Conservation (phyloP, 2,797 vertebrate species). For the Numenius phaeopus region DNA sequence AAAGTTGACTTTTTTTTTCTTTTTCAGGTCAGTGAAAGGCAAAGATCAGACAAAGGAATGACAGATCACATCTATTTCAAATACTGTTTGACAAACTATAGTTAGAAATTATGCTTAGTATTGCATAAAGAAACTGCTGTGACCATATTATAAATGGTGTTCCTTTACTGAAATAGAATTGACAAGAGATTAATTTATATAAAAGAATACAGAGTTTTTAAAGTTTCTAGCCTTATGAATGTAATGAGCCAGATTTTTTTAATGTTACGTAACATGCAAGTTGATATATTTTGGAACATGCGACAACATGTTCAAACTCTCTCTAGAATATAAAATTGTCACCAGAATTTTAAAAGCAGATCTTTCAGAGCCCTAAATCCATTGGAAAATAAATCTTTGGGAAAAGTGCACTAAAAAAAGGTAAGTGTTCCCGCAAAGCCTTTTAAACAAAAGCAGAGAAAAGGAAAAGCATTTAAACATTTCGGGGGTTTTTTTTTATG, state of each 20-base stretch:
- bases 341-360: not conserved
- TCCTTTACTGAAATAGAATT: not conserved
- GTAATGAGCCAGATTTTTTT: not conserved
- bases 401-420: not conserved
- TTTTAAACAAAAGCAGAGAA: not conserved
- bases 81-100: not conserved
- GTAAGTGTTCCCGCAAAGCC: not conserved
- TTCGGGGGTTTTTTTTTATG: not conserved
- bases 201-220: not conserved
- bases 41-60: not conserved
- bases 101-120: not conserved
- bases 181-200: not conserved
- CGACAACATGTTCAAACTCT: not conserved
- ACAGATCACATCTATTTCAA: not conserved
- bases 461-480: not conserved
- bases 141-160: not conserved
- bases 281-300: not conserved
- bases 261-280: not conserved
- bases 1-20: not conserved
- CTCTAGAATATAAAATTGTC: not conserved
- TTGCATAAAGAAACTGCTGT: not conserved
- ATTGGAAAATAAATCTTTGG: not conserved
- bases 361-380: not conserved
- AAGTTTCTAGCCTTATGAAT: not conserved
- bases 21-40: not conserved